Percentiles rank a stretch among this genome's conserved stretches.
phyloP scores from a whole-genome alignment of 2,113 vertebrate species.

The Lathamus discolor region DNA sequence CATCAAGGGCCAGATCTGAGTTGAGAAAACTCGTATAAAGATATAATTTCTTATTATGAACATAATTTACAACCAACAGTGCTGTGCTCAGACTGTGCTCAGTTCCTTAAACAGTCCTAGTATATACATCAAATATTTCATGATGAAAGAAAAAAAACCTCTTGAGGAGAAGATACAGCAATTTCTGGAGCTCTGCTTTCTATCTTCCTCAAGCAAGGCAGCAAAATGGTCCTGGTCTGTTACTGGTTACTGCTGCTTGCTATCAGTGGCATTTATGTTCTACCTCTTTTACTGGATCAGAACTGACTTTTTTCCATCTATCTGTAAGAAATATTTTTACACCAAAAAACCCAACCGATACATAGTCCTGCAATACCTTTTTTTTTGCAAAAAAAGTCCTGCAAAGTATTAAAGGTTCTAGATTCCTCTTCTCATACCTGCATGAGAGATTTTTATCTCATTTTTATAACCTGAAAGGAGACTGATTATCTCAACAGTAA shows the following conservation, averaged over 20 bases:
- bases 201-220: neutral
- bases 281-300: neutral
- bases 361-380: neutral
- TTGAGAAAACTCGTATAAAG: neutral
- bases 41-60: neutral
- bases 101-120: neutral
- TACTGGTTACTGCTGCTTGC: neutral
- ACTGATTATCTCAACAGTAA: neutral
- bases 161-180: neutral
- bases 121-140: neutral
- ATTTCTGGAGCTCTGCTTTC: neutral
- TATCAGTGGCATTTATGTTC: fast-evolving
- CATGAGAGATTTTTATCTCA: neutral
- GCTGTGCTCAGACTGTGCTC: neutral
- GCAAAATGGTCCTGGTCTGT: neutral
- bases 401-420: neutral
- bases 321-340: neutral
- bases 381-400: neutral
- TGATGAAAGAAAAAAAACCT: neutral
- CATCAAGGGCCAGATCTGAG: neutral
- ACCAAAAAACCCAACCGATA: neutral
- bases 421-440: neutral
- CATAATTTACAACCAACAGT: neutral
- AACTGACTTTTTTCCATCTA: neutral
- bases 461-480: neutral